Conservation (phyloP, 92 coral and sea anemone genomes). For the Galaxea fascicularis region DNA sequence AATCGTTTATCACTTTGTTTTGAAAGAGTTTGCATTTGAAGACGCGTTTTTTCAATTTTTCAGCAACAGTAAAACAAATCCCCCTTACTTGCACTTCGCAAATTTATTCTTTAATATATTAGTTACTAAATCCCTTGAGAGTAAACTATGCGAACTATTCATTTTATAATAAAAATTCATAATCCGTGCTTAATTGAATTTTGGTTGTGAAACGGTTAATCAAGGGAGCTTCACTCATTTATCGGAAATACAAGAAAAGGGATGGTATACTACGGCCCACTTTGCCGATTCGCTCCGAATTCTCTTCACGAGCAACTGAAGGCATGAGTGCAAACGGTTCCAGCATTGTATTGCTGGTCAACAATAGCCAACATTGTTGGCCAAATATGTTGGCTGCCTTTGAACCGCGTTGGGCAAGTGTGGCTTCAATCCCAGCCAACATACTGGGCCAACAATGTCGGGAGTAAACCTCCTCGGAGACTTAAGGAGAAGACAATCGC, state of each 20-base stretch:
- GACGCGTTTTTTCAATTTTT: not conserved
- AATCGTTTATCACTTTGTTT: not conserved
- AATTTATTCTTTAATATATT: not conserved
- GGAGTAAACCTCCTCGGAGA: too few relatives aligned
- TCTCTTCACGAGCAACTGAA: too few relatives aligned
- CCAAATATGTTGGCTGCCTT: too few relatives aligned
- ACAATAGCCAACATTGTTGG: too few relatives aligned
- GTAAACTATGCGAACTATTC: not conserved
- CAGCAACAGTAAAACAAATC: not conserved
- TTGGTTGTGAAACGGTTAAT: not conserved
- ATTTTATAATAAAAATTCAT: constrained; percentile 2
- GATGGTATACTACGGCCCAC: too few relatives aligned
- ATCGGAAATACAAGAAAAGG: not conserved
- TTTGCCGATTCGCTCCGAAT: too few relatives aligned
- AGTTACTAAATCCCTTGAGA: constrained; percentile 1
- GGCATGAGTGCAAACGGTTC: too few relatives aligned
- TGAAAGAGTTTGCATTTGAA: not conserved
- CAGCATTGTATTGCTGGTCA: too few relatives aligned
- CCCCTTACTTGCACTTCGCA: not conserved
- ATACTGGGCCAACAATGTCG: too few relatives aligned
- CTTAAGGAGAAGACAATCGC: too few relatives aligned
- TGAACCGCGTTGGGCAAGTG: too few relatives aligned
- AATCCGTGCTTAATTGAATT: constrained; percentile 4
- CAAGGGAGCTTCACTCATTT: not conserved
- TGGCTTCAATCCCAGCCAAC: too few relatives aligned